A percentile compares a stretch with the other conserved stretches of the same genome.
phyloP scores from a whole-genome alignment of 1,140 invertebrate genomes.

The Aporrectodea caliginosa region DNA sequence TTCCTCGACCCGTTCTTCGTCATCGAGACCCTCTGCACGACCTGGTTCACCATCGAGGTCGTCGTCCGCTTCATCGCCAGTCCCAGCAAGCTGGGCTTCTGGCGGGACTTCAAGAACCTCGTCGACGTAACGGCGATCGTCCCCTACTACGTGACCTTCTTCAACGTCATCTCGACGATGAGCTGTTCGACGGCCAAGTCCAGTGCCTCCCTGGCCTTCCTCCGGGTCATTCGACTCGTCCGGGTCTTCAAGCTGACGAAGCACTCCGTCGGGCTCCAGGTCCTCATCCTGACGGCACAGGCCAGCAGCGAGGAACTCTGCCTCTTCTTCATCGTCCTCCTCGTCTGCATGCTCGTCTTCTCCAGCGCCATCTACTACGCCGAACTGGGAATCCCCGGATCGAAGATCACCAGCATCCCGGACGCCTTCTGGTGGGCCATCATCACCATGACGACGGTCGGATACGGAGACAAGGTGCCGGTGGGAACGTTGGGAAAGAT shows the following conservation, averaged over 20 bases:
- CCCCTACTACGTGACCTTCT: constrained; percentile 57
- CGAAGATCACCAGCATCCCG: constrained; percentile 73
- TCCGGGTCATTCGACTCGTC: constrained; percentile 51
- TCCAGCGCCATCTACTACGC: constrained; percentile 55
- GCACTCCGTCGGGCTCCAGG: no score
- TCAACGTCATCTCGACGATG: constrained; percentile 50
- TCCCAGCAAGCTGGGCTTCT: constrained; percentile 55
- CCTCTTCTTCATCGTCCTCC: constrained; percentile 52
- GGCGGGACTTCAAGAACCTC: constrained; percentile 58
- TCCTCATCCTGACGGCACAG: constrained; percentile 58
- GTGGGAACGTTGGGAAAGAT: constrained; percentile 98
- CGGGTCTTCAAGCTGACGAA: no score
- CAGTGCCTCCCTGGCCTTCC: no score
- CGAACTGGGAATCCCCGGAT: constrained; percentile 45
- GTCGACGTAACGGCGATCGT: constrained; percentile 58
- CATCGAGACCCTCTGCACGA: no score
- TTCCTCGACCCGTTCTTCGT: no score
- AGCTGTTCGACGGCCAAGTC: constrained; percentile 53
- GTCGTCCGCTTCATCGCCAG: constrained; percentile 53
- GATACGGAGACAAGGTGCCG: constrained; percentile 94
- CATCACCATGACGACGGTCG: constrained; percentile 96
- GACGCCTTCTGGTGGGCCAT: no score
- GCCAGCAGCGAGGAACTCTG: constrained; percentile 51
- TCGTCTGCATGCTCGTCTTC: constrained; percentile 51
- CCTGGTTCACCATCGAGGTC: constrained; percentile 54